Evolutionary conservation across 2,888 invertebrate species (phyloP), one percentile per base, ranked within the genome.

Genomic region (Drosophila kuntzei): DNA sequence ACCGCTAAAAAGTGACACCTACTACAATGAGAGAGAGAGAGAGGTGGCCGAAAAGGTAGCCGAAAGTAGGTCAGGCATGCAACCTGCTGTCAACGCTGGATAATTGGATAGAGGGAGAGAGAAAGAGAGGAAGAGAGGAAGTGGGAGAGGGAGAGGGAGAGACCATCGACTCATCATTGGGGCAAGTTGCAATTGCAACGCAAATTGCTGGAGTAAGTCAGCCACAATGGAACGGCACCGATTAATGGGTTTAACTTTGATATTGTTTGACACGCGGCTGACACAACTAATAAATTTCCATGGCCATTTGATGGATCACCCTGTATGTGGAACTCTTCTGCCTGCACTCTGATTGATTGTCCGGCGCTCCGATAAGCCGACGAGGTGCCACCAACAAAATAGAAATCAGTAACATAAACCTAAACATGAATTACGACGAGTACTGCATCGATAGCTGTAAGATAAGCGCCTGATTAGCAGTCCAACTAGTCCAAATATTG

Each of bases 381-480:
- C 41, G 20, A 59, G 51, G 36, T 67, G 60, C 57, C 51, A 41
- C 29, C 8, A 47, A 29, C 25, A 14, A 20, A 20, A 20, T 3
- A 11, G 46, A 12, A 34, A 49, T 29, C 41, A 22, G n/a, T 22
- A 20, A 14, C 14, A 46, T 12, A 34, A 36, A 16, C 41, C 49
- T 62, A 53, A 71, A 65, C 66, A 70, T 70, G 81, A 81, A 87
- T 84, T 80, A 87, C 81, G 51, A 66, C 16, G 39, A 62, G 32
- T 53, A 18, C 53, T 49, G 14, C 41, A 43, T 11, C 59, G 67
- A 80, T 80, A 80, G 61, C 66, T 70, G 51, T n/a, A 34, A 81
- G 83, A 84, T 84, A 88, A 84, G 83, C 83, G 89, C 83, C 83
- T 86, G 89, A 84, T 84, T 84, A 84, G 84, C 80, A 43, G 68